phyloP scores from a whole-genome alignment of 2,797 vertebrate species.

The Nannoperca australis region DNA sequence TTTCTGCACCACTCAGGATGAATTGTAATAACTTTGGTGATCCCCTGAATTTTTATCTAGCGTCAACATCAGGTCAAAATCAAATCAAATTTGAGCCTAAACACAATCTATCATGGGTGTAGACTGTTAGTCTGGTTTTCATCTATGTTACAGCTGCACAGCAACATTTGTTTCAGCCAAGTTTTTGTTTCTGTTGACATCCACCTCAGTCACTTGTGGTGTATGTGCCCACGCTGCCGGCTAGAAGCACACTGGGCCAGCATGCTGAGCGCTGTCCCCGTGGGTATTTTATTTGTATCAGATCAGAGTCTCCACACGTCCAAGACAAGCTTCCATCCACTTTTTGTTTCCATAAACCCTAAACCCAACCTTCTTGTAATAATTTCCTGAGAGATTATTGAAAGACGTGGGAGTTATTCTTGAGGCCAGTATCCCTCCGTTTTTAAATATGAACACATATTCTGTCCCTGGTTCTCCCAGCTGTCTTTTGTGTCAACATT shows the following conservation, averaged over 20 bases:
- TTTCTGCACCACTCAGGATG: not conserved
- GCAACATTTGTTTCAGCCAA: constrained; percentile 25
- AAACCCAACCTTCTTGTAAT: constrained; percentile 2
- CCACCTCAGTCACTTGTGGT: not conserved
- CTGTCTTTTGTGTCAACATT: constrained; percentile 43
- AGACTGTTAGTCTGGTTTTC: not conserved
- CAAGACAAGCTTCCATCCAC: not conserved
- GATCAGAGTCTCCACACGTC: constrained; percentile 23
- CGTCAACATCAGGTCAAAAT: not conserved
- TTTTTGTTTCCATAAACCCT: constrained; percentile 8
- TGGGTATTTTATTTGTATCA: constrained; percentile 6
- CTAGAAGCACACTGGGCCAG: not conserved
- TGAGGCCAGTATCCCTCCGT: constrained; percentile 30
- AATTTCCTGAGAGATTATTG: constrained; percentile 7
- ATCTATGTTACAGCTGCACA: not conserved
- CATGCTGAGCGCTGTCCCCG: constrained; percentile 1
- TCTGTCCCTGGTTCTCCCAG: constrained; percentile 10
- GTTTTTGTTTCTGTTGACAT: constrained; percentile 8
- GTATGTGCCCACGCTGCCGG: not conserved
- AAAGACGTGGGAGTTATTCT: not conserved
- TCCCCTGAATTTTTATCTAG: not conserved
- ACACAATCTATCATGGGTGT: not conserved
- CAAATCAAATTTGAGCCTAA: not conserved
- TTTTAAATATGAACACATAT: constrained; percentile 7
- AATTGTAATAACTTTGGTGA: not conserved